phyloP scores from a whole-genome alignment of 2,888 invertebrate species.

The Apamea anceps region DNA sequence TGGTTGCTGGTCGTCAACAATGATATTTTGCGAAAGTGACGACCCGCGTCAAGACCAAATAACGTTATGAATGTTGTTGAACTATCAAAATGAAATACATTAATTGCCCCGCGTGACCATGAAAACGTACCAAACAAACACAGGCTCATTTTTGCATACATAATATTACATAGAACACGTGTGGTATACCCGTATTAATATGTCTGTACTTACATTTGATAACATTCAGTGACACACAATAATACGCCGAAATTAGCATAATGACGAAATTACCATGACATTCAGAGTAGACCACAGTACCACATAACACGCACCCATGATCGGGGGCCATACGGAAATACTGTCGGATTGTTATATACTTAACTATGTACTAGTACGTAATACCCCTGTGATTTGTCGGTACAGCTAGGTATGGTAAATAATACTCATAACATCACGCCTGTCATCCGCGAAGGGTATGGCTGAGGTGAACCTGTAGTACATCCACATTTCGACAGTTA shows the following conservation, averaged over 20 bases:
- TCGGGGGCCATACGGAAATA: constrained; percentile 11
- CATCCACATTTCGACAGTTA: no score
- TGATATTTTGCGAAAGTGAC: no score
- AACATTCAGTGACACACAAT: not conserved
- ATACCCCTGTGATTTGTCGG: no score
- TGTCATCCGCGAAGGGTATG: no score
- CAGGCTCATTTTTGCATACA: not conserved
- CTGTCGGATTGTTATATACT: not conserved
- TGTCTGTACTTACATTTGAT: not conserved
- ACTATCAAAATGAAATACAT: no score
- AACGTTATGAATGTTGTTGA: no score
- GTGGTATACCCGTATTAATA: not conserved
- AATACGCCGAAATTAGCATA: not conserved
- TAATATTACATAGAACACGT: not conserved
- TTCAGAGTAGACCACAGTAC: not conserved
- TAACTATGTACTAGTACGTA: no score
- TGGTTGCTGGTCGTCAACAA: no score
- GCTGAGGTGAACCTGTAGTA: no score
- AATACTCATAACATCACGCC: no score
- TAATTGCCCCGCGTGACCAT: not conserved
- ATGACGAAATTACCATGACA: constrained; percentile 28
- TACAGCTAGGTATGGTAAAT: no score
- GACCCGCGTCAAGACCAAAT: no score
- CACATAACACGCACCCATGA: not conserved
- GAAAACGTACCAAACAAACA: not conserved